Percentiles rank a stretch among this genome's conserved stretches.
phyloP scores from a whole-genome alignment of 2,113 vertebrate species.

The Ammospiza nelsoni region DNA sequence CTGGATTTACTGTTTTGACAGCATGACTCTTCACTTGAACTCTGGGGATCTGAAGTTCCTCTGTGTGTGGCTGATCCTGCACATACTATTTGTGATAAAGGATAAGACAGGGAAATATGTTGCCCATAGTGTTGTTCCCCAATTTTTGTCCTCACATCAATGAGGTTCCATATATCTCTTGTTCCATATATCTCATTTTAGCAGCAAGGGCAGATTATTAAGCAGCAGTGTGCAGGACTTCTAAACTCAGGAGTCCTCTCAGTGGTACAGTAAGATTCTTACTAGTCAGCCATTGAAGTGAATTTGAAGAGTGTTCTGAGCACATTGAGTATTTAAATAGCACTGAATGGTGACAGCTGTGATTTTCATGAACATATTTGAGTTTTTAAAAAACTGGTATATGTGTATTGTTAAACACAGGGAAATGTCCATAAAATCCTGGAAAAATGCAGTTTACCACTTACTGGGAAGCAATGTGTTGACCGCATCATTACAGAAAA shows the following conservation, averaged over 20 bases:
- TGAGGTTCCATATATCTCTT: neutral
- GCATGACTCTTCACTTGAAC: neutral
- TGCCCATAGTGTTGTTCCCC: neutral
- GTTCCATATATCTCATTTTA: neutral
- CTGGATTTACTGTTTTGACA: neutral
- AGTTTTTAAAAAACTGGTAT: neutral
- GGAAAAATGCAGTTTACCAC: slow-evolving; percentile 90
- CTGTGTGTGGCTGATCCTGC: neutral
- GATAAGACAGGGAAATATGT: neutral
- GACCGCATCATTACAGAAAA: slow-evolving; percentile 98
- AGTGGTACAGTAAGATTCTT: neutral
- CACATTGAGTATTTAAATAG: neutral
- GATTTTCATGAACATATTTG: neutral
- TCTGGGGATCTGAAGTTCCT: neutral
- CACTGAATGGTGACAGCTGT: neutral
- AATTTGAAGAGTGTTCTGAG: neutral
- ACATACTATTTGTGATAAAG: neutral
- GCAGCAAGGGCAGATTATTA: neutral
- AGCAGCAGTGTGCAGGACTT: neutral
- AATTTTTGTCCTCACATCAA: neutral
- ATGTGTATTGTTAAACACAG: slow-evolving; percentile 72
- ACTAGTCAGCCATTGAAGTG: neutral
- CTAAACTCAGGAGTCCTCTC: neutral
- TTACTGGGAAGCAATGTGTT: slow-evolving; percentile 95
- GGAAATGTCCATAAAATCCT: slow-evolving; percentile 94